These are phyloP conservation scores for Furcifer pardalis DNA, from an alignment of 2,797 vertebrate species.

Conservation along the genomic window DNA sequence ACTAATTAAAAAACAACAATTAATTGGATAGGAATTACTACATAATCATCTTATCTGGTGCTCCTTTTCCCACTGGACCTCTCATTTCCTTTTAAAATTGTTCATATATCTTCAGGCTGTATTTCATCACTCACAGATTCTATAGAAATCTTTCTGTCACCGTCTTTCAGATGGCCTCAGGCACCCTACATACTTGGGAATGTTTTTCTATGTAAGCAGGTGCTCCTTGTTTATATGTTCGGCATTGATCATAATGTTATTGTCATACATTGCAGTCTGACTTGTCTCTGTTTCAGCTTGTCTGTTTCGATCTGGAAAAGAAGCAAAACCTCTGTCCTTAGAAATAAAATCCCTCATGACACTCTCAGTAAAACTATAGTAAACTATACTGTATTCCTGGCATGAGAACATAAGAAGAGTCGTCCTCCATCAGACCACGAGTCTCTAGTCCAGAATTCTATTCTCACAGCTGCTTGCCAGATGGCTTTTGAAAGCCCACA, in stretches of 20 bases:
- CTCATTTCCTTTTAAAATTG: background rate
- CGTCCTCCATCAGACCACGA: background rate
- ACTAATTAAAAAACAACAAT: slow-evolving; percentile 8
- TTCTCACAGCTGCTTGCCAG: background rate
- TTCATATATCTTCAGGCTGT: rapidly evolving
- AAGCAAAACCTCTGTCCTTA: background rate
- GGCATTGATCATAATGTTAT: background rate
- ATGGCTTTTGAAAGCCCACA: background rate
- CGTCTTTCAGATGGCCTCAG: background rate
- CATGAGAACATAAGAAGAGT: background rate
- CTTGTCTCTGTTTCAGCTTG: background rate
- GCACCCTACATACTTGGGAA: background rate
- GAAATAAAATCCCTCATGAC: background rate
- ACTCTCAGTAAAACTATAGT: background rate
- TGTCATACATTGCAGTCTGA: background rate
- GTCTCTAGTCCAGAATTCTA: background rate
- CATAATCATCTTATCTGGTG: background rate
- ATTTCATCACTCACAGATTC: rapidly evolving
- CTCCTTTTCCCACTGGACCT: rapidly evolving
- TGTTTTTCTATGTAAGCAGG: background rate
- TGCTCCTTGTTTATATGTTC: background rate
- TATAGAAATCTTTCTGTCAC: rapidly evolving
- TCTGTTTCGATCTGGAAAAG: background rate
- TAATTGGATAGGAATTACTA: slow-evolving; percentile 11
- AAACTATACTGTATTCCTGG: background rate